Conservation (phyloP, 1,140 invertebrate genomes). For the honey bee (Apis mellifera) region DNA sequence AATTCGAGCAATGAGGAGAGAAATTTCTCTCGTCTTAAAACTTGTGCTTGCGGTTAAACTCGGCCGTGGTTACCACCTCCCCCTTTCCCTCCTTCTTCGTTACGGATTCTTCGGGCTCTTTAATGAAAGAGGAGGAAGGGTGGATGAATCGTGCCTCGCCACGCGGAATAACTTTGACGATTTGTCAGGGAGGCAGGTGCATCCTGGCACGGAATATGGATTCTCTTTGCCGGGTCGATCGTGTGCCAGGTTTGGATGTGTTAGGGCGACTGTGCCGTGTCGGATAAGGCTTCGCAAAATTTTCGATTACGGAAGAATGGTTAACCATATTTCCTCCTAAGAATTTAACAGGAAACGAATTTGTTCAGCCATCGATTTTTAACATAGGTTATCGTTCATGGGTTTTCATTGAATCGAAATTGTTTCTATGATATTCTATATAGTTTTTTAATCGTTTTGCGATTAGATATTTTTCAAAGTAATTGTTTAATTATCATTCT, state of each 20-base stretch:
- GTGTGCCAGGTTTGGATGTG: background rate
- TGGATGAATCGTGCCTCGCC: slow-evolving; percentile 30
- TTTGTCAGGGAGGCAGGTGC: slow-evolving; percentile 61
- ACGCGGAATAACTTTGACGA: slow-evolving; percentile 54
- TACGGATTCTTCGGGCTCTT: slow-evolving; percentile 42
- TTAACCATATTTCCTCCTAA: no score
- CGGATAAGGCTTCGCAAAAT: slow-evolving; percentile 63
- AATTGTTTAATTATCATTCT: no score
- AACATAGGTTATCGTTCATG: no score
- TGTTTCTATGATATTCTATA: no score
- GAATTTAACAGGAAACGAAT: no score
- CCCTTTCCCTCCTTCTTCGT: slow-evolving; percentile 18
- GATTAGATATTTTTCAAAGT: no score
- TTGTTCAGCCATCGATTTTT: no score
- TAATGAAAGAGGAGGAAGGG: slow-evolving; percentile 43
- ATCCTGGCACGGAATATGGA: slow-evolving; percentile 73
- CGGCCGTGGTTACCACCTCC: background rate
- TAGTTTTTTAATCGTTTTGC: no score
- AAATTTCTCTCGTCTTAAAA: slow-evolving; percentile 55
- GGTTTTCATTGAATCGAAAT: no score
- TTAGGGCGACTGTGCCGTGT: slow-evolving; percentile 54
- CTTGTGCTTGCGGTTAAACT: slow-evolving; percentile 32
- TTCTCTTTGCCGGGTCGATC: slow-evolving; percentile 60
- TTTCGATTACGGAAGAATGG: slow-evolving; percentile 41
- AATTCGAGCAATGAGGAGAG: slow-evolving; percentile 60